Base-by-base conservation (phyloP, 2,113 vertebrate genomes). In the Clupea harengus region DNA sequence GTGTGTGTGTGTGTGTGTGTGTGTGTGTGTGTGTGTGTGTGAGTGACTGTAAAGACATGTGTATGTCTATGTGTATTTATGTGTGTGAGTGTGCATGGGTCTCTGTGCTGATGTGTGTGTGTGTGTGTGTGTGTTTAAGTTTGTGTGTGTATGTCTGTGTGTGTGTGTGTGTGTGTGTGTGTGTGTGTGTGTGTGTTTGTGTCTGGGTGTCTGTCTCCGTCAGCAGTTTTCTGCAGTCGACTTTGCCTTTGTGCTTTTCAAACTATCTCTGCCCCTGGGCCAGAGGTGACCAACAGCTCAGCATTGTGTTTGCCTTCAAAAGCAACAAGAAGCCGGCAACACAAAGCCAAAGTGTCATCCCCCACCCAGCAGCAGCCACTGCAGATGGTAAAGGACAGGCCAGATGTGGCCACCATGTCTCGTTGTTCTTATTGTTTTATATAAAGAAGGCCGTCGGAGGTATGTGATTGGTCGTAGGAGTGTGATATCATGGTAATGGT, bases 191-290 rank as follows among this genome's bases (percentile, higher is more conserved):
- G 45, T 64, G 50, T 39, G 25, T 52, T 5, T 47, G 49, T 80
- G 45, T 88, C 81, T 81, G 60, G 32, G 64, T 72, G 75, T 45
- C 82, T 45, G 45, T 84, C 85, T 85, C 44, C 54, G 75, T 86
- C 86, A 88, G 89, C 83, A 83, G 13, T 80, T 81, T 81, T 20
- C 39, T 50, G 20, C 81, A 25, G 8, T 17, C n/a, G 28, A 28
- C 20, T 83, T 60, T 45, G 15, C 64, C 11, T 78, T 39, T 78
- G 45, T 25, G 45, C 75, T 60, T n/a, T 28, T 49, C 11, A 17
- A 81, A 39, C 72, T 39, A 39, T 78, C 72, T 39, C 0, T 39
- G 32, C 25, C 72, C 32, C 44, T 8, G 11, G 13, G 72, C 72
- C 28, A 78, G 72, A 78, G 32, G 72, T 78, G 72, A 78, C 72